A percentile compares a stretch with the other conserved stretches of the same genome.
These are phyloP conservation scores for Eurois occulta DNA, from an alignment of 2,888 invertebrate species.

Conservation along the genomic window DNA sequence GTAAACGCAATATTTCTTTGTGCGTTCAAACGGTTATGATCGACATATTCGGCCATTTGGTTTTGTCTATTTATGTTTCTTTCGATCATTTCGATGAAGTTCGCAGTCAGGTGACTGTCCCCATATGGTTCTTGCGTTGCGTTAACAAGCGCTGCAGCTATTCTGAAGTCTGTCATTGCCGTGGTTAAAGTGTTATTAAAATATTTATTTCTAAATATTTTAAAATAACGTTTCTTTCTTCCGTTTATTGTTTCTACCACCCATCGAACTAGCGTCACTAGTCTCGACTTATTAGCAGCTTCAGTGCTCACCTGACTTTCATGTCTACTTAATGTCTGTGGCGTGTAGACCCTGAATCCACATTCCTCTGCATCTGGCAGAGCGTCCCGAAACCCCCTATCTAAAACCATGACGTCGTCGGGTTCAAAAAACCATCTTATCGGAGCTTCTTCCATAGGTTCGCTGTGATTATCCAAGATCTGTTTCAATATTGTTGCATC, in stretches of 20 bases:
- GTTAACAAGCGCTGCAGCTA: slow-evolving; percentile 3
- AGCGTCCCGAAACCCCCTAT: slow-evolving; percentile 50
- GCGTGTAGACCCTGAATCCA: slow-evolving; percentile 28
- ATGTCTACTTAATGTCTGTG: neutral
- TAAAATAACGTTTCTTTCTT: neutral
- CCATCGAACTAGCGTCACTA: slow-evolving; percentile 1
- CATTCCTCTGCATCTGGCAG: slow-evolving; percentile 32
- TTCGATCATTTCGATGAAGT: neutral
- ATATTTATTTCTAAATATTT: neutral
- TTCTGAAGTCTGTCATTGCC: neutral
- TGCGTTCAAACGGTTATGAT: neutral
- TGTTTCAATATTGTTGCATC: slow-evolving; percentile 14
- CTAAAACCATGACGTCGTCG: slow-evolving; percentile 50
- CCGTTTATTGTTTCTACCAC: slow-evolving; percentile 1
- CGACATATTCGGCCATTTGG: neutral
- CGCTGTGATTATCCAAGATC: slow-evolving; percentile 14
- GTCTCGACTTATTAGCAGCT: slow-evolving; percentile 1
- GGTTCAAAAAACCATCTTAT: slow-evolving; percentile 39
- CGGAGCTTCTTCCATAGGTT: slow-evolving; percentile 35
- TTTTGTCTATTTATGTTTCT: neutral
- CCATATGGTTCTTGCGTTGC: neutral
- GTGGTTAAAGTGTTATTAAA: neutral
- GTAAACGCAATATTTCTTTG: neutral
- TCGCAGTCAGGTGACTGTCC: neutral
- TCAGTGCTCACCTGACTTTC: slow-evolving; percentile 3